Conservation (phyloP, 2,888 invertebrate species). For the Atethmia centrago region DNA sequence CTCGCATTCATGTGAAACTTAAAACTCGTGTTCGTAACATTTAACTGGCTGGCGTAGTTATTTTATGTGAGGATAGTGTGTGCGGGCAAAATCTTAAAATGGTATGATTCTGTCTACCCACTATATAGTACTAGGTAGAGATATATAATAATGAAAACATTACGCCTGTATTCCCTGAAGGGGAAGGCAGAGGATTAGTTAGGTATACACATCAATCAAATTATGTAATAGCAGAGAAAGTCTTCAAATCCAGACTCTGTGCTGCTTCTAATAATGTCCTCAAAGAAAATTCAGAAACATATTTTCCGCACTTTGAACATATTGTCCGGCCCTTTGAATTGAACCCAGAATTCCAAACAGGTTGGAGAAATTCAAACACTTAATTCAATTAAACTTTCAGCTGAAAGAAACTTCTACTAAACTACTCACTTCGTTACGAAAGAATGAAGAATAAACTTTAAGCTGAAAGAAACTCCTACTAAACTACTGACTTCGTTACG, state of each 20-base stretch:
- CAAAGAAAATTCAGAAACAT: neutral
- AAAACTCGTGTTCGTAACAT: conserved; percentile 50
- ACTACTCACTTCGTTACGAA: neutral
- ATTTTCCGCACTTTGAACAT: neutral
- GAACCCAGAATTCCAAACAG: neutral
- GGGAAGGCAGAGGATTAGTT: neutral
- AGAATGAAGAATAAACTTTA: neutral
- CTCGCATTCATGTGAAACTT: conserved; percentile 55
- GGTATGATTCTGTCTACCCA: neutral
- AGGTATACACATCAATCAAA: no score
- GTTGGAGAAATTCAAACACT: neutral
- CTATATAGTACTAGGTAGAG: neutral
- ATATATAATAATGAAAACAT: neutral
- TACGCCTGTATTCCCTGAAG: neutral
- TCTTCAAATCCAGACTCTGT: neutral
- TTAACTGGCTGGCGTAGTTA: conserved; percentile 42
- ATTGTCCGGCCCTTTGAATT: no score
- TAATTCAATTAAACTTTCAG: neutral
- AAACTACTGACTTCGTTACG: neutral
- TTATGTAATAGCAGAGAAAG: neutral
- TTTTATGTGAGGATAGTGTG: conserved; percentile 5
- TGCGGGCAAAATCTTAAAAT: neutral
- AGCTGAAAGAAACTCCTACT: neutral
- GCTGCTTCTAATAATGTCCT: neutral
- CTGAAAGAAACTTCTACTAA: neutral